phyloP scores from a whole-genome alignment of 2,113 vertebrate genomes.

The Pterocles orientalis region DNA sequence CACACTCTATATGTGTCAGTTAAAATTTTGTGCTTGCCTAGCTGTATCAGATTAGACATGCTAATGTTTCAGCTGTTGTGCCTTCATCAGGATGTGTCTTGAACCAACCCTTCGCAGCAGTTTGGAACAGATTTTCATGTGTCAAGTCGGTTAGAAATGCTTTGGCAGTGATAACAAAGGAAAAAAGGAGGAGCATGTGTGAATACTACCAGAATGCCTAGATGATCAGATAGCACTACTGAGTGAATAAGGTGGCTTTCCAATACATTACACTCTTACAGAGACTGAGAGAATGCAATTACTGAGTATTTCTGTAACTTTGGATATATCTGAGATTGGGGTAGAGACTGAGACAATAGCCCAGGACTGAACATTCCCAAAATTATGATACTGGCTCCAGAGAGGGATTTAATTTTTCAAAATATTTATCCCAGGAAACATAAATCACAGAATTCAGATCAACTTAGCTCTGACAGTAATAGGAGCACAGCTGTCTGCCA shows the following conservation, averaged over 20 bases:
- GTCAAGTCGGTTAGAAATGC: not conserved
- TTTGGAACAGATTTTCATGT: not conserved
- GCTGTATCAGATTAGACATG: not conserved
- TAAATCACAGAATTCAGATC: not conserved
- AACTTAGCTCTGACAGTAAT: not conserved
- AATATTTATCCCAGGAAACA: not conserved
- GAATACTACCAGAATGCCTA: not conserved
- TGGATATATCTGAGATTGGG: not conserved
- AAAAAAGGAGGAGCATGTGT: not conserved
- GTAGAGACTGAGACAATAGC: not conserved
- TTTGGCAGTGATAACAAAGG: not conserved
- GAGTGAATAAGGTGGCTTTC: not conserved
- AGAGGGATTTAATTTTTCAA: not conserved
- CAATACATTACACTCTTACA: not conserved
- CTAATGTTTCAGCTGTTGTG: not conserved
- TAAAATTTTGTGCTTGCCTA: conserved; percentile 12
- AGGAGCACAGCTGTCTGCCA: not conserved
- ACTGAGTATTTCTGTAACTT: not conserved
- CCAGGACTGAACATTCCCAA: not conserved
- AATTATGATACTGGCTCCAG: not conserved
- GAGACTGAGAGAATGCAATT: not conserved
- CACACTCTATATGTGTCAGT: not conserved
- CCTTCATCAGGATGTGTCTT: not conserved
- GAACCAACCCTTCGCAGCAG: not conserved
- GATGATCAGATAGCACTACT: not conserved